phyloP scores from a whole-genome alignment of 2,797 vertebrate species.

The Petrocephalus sullivani region DNA sequence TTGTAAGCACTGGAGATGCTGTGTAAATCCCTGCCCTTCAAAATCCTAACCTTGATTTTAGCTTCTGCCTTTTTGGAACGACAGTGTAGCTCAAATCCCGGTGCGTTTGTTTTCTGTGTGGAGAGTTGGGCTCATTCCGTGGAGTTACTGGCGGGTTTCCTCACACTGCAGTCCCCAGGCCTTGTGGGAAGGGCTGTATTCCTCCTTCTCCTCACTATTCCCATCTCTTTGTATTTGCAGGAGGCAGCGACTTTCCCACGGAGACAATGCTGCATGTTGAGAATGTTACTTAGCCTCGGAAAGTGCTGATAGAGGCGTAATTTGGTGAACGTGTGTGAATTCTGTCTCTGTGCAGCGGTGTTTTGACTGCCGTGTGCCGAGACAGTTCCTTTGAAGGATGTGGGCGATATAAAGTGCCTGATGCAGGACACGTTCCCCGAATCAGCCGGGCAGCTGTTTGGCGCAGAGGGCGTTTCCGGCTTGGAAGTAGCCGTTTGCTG shows the following conservation, averaged over 20 bases:
- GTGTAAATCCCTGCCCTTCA: neutral
- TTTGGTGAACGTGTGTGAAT: neutral
- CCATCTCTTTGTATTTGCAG: conserved; percentile 6
- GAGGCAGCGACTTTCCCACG: neutral
- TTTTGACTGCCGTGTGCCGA: neutral
- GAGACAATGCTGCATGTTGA: neutral
- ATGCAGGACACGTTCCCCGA: neutral
- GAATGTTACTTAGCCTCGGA: neutral
- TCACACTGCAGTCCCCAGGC: neutral
- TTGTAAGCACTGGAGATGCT: neutral
- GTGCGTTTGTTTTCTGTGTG: neutral
- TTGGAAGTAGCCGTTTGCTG: neutral
- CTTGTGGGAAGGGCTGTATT: neutral
- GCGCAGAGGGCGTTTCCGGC: neutral
- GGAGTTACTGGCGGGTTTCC: neutral
- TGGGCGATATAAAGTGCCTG: neutral
- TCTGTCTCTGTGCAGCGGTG: neutral
- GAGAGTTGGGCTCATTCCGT: neutral
- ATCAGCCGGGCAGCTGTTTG: neutral
- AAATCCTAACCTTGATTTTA: neutral
- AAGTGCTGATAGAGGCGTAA: neutral
- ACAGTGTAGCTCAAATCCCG: neutral
- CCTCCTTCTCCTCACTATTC: neutral
- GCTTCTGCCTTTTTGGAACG: neutral
- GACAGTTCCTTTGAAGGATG: neutral